Percentiles rank a stretch among this genome's conserved stretches.
Conservation (phyloP, 2,113 vertebrate species). For the Cyanocitta stelleri region DNA sequence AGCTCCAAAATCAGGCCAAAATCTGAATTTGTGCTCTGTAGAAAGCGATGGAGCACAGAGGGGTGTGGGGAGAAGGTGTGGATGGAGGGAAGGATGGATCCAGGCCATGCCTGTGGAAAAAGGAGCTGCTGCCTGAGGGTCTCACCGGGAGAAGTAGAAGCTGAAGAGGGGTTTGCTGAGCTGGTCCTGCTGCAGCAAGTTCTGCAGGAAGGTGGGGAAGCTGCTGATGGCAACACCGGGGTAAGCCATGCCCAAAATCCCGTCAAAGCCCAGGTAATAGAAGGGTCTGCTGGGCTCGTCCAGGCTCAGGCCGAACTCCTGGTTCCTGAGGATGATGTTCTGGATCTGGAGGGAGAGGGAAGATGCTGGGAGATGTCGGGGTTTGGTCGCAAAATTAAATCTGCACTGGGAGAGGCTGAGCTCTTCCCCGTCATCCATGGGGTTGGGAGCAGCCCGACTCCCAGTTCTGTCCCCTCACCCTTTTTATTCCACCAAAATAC, state of each 20-base stretch:
- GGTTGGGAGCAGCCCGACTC: not conserved
- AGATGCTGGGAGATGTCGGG: not conserved
- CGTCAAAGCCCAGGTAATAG: slow-evolving; percentile 59
- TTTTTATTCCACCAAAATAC: not conserved
- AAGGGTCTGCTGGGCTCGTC: slow-evolving; percentile 53
- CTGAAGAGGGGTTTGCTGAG: slow-evolving; percentile 60
- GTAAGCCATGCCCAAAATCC: slow-evolving; percentile 69
- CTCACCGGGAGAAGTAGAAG: slow-evolving; percentile 61
- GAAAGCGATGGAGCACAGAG: accelerated
- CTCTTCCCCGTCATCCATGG: not conserved
- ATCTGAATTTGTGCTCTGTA: not conserved
- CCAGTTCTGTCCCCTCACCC: not conserved
- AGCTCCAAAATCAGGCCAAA: not conserved
- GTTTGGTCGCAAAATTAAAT: not conserved
- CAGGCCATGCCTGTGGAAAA: not conserved
- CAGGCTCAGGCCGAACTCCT: slow-evolving; percentile 75
- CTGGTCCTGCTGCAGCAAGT: slow-evolving; percentile 43
- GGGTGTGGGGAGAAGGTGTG: accelerated
- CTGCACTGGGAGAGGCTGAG: not conserved
- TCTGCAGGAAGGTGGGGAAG: slow-evolving; percentile 20
- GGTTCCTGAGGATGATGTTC: slow-evolving; percentile 62
- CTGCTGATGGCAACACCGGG: not conserved
- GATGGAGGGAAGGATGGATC: not conserved
- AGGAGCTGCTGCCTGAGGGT: not conserved
- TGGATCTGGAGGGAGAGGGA: slow-evolving; percentile 59